Conservation (phyloP, 2,113 vertebrate genomes). For the Centropristis striata region DNA sequence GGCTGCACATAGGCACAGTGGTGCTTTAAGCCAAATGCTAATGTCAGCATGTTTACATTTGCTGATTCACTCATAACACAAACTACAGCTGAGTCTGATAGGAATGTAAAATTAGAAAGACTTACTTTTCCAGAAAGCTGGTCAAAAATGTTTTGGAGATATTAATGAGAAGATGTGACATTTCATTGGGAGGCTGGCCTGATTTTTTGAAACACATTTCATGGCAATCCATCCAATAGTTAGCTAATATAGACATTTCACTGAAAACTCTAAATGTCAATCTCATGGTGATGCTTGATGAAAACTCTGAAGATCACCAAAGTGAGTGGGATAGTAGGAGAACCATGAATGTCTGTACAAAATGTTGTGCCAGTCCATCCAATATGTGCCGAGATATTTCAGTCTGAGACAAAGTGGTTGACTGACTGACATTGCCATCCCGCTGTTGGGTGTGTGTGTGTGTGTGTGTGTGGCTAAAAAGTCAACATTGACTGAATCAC, state of each 20-base stretch:
- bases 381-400: not conserved
- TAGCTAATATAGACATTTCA: not conserved
- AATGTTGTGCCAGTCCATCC: not conserved
- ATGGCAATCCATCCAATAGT: not conserved
- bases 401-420: conserved; percentile 1
- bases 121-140: not conserved
- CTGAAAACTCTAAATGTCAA: not conserved
- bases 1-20: no score
- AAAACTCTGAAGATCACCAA: not conserved
- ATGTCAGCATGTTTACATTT: not conserved
- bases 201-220: no score
- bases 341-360: not conserved
- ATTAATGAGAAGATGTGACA: not conserved
- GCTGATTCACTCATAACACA: not conserved
- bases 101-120: not conserved
- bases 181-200: not conserved
- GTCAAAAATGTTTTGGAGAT: not conserved
- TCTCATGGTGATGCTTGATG: not conserved
- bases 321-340: not conserved
- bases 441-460: no score
- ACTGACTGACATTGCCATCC: not conserved
- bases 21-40: not conserved
- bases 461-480: not conserved
- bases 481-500: not conserved
- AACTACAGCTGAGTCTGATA: not conserved